These are phyloP conservation scores for Tetrapedia diversipes DNA, from an alignment of 2,888 invertebrate species.

Conservation along the genomic window DNA sequence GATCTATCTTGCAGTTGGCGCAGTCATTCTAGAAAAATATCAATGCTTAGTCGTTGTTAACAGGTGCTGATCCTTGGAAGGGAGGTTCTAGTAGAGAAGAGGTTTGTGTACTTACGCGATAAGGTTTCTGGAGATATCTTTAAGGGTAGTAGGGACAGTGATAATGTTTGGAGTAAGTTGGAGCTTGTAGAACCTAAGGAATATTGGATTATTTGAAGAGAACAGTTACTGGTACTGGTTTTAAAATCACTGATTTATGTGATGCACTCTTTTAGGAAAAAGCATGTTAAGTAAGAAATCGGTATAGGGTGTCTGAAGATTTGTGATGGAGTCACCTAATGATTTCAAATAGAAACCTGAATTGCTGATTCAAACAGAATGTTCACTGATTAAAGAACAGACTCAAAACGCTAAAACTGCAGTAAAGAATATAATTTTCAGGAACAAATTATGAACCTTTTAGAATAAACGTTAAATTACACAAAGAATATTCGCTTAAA, in stretches of 20 bases:
- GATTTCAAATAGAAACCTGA: background rate
- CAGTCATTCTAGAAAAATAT: conserved; percentile 10
- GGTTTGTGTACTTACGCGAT: background rate
- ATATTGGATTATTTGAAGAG: background rate
- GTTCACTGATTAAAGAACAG: background rate
- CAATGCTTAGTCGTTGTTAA: background rate
- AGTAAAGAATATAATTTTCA: background rate
- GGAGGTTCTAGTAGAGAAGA: background rate
- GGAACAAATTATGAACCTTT: background rate
- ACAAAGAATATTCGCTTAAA: background rate
- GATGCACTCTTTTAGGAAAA: no score
- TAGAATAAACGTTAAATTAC: background rate
- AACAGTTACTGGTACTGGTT: background rate
- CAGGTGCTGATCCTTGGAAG: background rate
- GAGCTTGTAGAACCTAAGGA: background rate
- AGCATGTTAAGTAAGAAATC: background rate
- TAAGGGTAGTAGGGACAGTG: background rate
- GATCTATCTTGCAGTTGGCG: background rate
- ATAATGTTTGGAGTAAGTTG: background rate
- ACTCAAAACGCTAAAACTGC: background rate
- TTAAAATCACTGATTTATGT: background rate
- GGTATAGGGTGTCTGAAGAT: background rate
- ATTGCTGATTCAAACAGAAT: background rate
- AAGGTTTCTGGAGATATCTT: background rate
- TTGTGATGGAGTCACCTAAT: background rate